Conservation (phyloP, 2,888 invertebrate genomes). For the Polietes domitor region DNA sequence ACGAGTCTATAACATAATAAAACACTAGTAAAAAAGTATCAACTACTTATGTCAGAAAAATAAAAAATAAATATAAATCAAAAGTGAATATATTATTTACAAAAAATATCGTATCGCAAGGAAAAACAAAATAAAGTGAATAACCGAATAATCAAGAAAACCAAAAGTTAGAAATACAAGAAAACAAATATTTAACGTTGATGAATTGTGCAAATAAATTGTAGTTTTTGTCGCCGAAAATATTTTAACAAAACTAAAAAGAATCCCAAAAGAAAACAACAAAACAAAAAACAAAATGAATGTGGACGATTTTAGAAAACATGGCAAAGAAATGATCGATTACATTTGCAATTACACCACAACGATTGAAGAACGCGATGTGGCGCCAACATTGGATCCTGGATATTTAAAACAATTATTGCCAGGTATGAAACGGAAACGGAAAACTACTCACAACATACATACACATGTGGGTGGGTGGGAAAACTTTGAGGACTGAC, state of each 20-base stretch:
- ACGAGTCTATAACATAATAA: neutral
- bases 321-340: constrained; percentile 92
- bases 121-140: constrained; percentile 16
- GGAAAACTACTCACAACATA: neutral
- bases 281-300: constrained; percentile 83
- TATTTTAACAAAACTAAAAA: constrained; percentile 32
- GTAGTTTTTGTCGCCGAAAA: neutral
- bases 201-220: neutral
- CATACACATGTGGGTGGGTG: too few relatives aligned
- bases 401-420: constrained; percentile 88
- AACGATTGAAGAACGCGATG: constrained; percentile 85
- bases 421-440: constrained; percentile 81
- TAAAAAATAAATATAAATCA: neutral
- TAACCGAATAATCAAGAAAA: neutral
- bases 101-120: too few relatives aligned
- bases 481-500: too few relatives aligned
- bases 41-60: neutral
- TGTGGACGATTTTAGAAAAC: constrained; percentile 87
- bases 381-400: constrained; percentile 89
- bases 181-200: neutral
- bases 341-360: constrained; percentile 90
- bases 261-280: too few relatives aligned
- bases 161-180: neutral
- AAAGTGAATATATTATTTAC: too few relatives aligned
- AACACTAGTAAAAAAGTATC: neutral